Base-by-base conservation (phyloP, 2,888 invertebrate species). In the Synanthedon vespiformis region DNA sequence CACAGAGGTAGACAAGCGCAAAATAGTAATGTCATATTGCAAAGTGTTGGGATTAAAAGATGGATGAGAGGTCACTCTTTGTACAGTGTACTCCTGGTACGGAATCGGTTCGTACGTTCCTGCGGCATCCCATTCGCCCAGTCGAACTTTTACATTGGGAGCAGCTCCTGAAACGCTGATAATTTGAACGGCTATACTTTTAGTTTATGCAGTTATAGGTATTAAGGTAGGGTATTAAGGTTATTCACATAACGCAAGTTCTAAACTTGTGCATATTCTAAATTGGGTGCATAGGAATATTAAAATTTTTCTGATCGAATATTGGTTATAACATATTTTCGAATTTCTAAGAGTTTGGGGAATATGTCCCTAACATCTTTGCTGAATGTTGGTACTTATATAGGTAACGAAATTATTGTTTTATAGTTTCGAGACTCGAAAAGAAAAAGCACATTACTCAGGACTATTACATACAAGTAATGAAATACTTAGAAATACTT, bases 21-120 rank as follows among this genome's bases (percentile, higher is more conserved):
- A 72, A 1, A 97, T 88, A 1, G 95, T 96, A 40, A 97, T 89
- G 71, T 96, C 95, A 68, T 94, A 95, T 60, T 92, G 91, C 49
- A 96, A 85, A 57, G 93, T 95, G 53, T 85, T 88, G 0, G 91
- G 76, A 67, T 93, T 92, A 73, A 90, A 97, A 13, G 89, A 88
- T 0, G 94, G 89, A 62, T 91, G 90, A 6, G 90, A 80, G 58
- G 89, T 90, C 44, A 93, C 89, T 61, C 80, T 88, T 4, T 78
- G 67, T 0, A 93, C 80, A 4, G 72, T 77, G 57, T 90, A 89
- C 67, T 93, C 93, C 62, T 91, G 88, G 55, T 89, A 90, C 0
- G 92, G 89, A 51, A 91, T 87, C 0, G 91, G 91, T 60, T 94
- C 94, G 41, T 77, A 86, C 2, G 89, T 89, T 5, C 85, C 89